Evolutionary conservation across 2,113 vertebrate species (phyloP), one percentile per base, ranked within the genome.

Genomic region (Calypte anna): DNA sequence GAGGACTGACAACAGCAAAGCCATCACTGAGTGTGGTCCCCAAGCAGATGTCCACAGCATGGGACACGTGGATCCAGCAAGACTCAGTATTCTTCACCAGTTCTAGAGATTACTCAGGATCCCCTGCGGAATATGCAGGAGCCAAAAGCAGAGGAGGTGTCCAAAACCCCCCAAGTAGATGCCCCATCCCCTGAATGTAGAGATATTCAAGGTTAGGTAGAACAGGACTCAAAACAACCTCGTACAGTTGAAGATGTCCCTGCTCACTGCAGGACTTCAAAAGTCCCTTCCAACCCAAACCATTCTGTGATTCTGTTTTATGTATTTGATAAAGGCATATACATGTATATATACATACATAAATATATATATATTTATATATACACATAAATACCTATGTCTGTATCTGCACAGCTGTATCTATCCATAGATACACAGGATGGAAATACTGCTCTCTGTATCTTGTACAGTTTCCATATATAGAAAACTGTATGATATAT

Each of bases 21-120:
- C 18, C 28, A 55, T 27, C 3, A 2, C 20, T 23, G 36, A 43
- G 53, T 18, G 28, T 43, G 36, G 50, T 28, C 28, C 31, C 69
- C 27, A 17, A 63, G 50, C 21, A 62, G 48, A 55, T 11, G 10
- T 44, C 50, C 40, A 44, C 0, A 1, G 54, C 40, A 36, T 0
- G 3, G 53, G 15, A 30, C 33, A 25, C 16, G 9, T 5, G 2
- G 1, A 1, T n/a, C 36, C 2, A 4, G 31, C 33, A 81, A 4
- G 21, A 51, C 44, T n/a, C 18, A 12, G 20, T 22, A 72, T 61
- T 24, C 19, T 8, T 50, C 9, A 8, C 4, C 58, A 77, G 46
- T 51, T 51, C 12, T 28, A 54, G 12, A 24, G 40, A n/a, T 6
- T 57, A 40, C 31, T 46, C 0, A 0, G 30, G 63, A 76, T 44